Conservation (phyloP, 1,140 invertebrate species). For the Bursaphelenchus mucronatus region DNA sequence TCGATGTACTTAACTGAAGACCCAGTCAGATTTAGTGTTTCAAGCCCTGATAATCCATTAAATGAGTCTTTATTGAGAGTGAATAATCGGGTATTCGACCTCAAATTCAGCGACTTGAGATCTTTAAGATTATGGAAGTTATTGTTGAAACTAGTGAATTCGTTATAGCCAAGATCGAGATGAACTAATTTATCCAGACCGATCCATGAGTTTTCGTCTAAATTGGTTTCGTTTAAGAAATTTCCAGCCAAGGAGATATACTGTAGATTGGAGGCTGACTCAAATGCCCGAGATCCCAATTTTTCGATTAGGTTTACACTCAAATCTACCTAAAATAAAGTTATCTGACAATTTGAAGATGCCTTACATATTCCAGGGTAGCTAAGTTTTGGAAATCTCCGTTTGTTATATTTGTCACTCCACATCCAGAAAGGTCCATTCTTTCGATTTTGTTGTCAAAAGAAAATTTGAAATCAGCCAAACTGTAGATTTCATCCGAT, state of each 20-base stretch:
- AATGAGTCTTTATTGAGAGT: slow-evolving; percentile 25
- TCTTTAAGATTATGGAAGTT: slow-evolving; percentile 19
- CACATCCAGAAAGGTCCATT: slow-evolving; percentile 28
- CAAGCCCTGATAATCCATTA: slow-evolving; percentile 20
- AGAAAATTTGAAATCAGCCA: slow-evolving; percentile 20
- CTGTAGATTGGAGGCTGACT: slow-evolving; percentile 25
- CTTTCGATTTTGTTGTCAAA: slow-evolving; percentile 18
- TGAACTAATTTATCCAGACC: slow-evolving; percentile 26
- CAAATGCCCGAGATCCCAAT: slow-evolving; percentile 27
- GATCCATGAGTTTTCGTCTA: slow-evolving; percentile 23
- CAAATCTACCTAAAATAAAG: slow-evolving; percentile 34
- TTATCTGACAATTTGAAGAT: neutral
- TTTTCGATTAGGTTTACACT: slow-evolving; percentile 39
- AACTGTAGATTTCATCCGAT: slow-evolving; percentile 33
- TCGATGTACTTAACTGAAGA: too few species aligned
- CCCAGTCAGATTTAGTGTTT: too few species aligned
- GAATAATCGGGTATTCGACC: slow-evolving; percentile 12
- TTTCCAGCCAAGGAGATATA: slow-evolving; percentile 23
- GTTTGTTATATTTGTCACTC: slow-evolving; percentile 17
- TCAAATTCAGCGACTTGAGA: slow-evolving; percentile 24
- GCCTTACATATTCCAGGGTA: slow-evolving; percentile 27
- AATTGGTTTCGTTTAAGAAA: slow-evolving; percentile 6
- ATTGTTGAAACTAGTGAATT: slow-evolving; percentile 22
- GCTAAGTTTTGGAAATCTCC: slow-evolving; percentile 19
- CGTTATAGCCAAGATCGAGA: slow-evolving; percentile 36